These are phyloP conservation scores for Sminthopsis crassicaudata DNA, from an alignment of 2,113 vertebrate species.

Conservation along the genomic window DNA sequence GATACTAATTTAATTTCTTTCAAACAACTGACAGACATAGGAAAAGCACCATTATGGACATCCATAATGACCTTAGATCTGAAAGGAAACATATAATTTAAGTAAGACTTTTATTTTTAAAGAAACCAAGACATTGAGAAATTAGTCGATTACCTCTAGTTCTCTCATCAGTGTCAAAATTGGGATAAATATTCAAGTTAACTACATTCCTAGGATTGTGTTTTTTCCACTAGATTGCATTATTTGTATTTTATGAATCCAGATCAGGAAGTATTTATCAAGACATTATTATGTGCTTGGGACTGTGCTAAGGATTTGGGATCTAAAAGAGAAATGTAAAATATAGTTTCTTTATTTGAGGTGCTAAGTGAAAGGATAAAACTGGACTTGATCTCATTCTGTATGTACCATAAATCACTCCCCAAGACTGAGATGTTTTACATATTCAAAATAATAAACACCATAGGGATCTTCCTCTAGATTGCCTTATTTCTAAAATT, in stretches of 20 bases:
- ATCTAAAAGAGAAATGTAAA: background rate
- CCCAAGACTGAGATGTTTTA: background rate
- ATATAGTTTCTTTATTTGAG: background rate
- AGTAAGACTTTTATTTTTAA: background rate
- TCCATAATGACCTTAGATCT: background rate
- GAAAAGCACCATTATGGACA: background rate
- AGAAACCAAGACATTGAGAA: background rate
- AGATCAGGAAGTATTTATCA: background rate
- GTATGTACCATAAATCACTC: background rate
- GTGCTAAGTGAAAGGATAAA: background rate
- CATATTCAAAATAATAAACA: background rate
- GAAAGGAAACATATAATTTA: background rate
- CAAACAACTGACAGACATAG: background rate
- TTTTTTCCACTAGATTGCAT: background rate
- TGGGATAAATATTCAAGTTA: background rate
- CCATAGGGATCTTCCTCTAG: background rate
- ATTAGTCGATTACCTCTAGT: background rate
- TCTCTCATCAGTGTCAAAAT: background rate
- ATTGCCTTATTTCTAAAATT: background rate
- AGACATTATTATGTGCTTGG: background rate
- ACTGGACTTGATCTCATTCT: background rate
- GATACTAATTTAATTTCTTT: background rate
- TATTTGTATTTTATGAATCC: background rate
- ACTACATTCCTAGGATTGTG: background rate
- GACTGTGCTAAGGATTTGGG: background rate